Evolutionary conservation across 92 coral and sea anemone species (phyloP).

Genomic region (Bergia sp.): DNA sequence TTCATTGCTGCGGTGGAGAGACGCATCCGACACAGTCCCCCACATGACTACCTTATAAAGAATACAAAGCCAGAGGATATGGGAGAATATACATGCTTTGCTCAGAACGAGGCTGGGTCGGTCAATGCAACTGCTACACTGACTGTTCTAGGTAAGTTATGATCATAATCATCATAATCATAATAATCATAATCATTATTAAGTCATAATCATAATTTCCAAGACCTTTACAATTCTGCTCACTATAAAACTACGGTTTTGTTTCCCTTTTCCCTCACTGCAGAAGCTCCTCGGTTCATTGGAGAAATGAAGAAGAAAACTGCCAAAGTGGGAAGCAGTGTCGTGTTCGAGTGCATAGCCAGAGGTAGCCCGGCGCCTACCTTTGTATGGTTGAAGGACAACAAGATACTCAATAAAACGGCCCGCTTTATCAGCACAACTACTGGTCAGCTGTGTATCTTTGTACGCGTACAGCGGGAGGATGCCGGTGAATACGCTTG

Average conservation of each 20-base stretch:
- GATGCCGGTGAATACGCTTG: conserved; percentile 74
- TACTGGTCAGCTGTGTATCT: conserved; percentile 73
- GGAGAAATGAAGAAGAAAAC: conserved; percentile 59
- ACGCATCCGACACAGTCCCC: conserved; percentile 52
- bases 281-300: conserved; percentile 68
- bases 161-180: background rate
- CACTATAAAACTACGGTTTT: background rate
- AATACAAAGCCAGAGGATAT: conserved; percentile 65
- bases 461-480: conserved; percentile 54
- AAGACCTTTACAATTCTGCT: background rate
- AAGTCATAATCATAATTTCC: too few relatives aligned
- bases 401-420: conserved; percentile 27
- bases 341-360: conserved; percentile 72
- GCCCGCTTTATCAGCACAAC: conserved; percentile 61
- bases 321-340: conserved; percentile 60
- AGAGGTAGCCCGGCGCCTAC: conserved; percentile 74
- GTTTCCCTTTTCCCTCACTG: background rate
- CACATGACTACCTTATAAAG: conserved; percentile 50
- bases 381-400: conserved; percentile 69
- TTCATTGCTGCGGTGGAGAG: conserved; percentile 73
- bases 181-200: background rate
- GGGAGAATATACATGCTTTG: conserved; percentile 79
- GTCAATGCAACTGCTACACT: conserved; percentile 72
- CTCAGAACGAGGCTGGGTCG: conserved; percentile 76
- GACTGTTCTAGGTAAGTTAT: conserved; percentile 73